Evolutionary conservation across 2,113 vertebrate species (phyloP).

Genomic region (Hyla sarda): DNA sequence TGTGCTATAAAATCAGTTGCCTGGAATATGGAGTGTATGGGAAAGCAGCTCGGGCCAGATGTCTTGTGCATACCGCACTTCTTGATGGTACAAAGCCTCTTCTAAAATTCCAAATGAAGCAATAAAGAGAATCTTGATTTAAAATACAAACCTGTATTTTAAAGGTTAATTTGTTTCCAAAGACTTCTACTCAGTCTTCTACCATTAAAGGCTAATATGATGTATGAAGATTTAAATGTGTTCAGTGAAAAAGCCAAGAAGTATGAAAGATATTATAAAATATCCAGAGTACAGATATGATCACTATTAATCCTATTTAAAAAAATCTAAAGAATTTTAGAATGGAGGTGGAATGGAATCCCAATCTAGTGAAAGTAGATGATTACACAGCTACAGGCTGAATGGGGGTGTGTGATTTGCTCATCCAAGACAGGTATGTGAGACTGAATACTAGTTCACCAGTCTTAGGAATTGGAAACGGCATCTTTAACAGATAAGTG

Average conservation of each 20-base stretch:
- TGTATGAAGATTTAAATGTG: neutral
- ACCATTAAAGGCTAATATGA: neutral
- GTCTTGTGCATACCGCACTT: neutral
- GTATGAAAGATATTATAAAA: neutral
- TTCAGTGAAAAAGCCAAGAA: neutral
- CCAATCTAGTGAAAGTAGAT: neutral
- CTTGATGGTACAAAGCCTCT: neutral
- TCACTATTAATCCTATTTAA: neutral
- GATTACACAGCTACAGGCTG: neutral
- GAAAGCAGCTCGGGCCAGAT: neutral
- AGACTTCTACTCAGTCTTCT: neutral
- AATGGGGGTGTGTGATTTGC: neutral
- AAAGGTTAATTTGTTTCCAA: neutral
- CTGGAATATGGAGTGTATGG: neutral
- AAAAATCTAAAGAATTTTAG: neutral
- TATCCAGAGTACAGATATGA: neutral
- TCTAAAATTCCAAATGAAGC: neutral
- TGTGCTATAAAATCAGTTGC: no score
- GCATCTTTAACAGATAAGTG: slow-evolving; percentile 51
- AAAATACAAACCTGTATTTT: neutral
- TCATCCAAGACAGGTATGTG: slow-evolving; percentile 4
- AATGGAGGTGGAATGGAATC: neutral
- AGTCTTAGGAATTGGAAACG: slow-evolving; percentile 35
- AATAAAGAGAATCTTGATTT: neutral
- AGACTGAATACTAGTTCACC: slow-evolving; percentile 20